Evolutionary conservation across 2,888 invertebrate genomes (phyloP), one percentile per base, ranked within the genome.

Genomic region (Neelides folsomi): DNA sequence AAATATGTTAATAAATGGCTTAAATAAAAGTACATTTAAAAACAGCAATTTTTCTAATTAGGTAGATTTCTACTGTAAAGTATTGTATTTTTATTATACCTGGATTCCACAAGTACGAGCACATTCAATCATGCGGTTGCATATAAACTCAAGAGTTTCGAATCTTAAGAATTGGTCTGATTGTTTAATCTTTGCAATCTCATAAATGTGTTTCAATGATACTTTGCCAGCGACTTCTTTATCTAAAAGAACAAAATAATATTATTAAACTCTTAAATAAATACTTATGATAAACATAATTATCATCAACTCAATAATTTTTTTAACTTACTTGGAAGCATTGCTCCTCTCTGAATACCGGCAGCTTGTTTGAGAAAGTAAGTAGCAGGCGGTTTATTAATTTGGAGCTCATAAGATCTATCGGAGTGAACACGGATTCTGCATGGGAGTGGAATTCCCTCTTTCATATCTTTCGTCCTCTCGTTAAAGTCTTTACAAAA

Each of bases 401-500:
- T 84, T 0, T 76, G 74, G 51, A 98, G 73, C 53, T 84, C 79
- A 68, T 87, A 94, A 51, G 77, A 78, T 66, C 93, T 77, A 71
- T 98, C 95, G 2, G 92, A 74, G 73, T 87, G 86, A 0, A 90
- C 79, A 60, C 77, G 79, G 2, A 90, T 80, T 65, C 84, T 75
- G 36, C 83, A 81, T 0, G 94, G 94, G 46, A 97, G 67, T 1
- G 94, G 94, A 57, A 89, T 79, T 1, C 94, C 94, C 68, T 83
- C 83, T 67, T 88, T 90, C 27, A 88, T 81, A 61, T 90, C 80
- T 51, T 83, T 82, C 0, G 95, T 97, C 66, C 77, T 81, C 66
- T 87, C 85, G 72, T 97, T 97, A 67, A 98, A 98, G 65, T 98
- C 97, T 72, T 98, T 97, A 68, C 92, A 92, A 71, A 99, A 98